Base-by-base conservation (phyloP, 2,797 vertebrate genomes). In the Vespertilio murinus region DNA sequence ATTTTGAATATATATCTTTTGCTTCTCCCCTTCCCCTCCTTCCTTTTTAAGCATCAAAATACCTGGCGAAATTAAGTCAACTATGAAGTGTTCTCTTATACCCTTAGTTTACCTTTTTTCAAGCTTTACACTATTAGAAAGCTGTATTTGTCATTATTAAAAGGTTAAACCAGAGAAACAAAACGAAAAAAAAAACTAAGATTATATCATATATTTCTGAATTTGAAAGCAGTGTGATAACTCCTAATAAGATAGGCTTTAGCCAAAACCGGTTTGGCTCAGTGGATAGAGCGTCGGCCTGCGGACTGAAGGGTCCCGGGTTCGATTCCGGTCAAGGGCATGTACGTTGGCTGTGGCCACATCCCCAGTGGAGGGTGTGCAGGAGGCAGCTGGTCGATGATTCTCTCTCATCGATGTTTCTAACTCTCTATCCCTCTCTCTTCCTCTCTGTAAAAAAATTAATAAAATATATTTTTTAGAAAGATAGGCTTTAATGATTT, bases 11-110 rank as follows among this genome's bases (percentile, higher is more conserved):
- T 45, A 82, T 3, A 47, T 78, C 28, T 79, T 90, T 49, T 64
- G 42, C 14, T 54, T 54, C 30, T 45, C 42, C 30, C 52, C 12
- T 52, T 35, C n/a, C 56, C 65, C 20, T 69, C 6, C 77, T 65
- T 88, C 35, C 42, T 54, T 67, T 91, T 89, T 65, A 89, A 86
- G 17, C 33, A 70, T 33, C 52, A 87, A 94, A 96, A 79, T 89
- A 89, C n/a, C 70, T 83, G 14, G 54, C 83, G 52, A 85, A 77
- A 94, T 94, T 70, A 86, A 73, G 28, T 75, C 85, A 94, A 83
- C 94, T 69, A 91, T 33, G 28, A 88, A 89, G 28, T 84, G 13
- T 42, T 88, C 59, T 84, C 1, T 61, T 91, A 80, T 47, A 83
- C 33, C 25, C 30, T 75, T 61, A 71, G 38, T 84, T 73, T 69